A percentile compares a stretch with the other conserved stretches of the same genome.
These are phyloP conservation scores for Pampusana beccarii DNA, from an alignment of 2,113 vertebrate genomes.

Conservation along the genomic window DNA sequence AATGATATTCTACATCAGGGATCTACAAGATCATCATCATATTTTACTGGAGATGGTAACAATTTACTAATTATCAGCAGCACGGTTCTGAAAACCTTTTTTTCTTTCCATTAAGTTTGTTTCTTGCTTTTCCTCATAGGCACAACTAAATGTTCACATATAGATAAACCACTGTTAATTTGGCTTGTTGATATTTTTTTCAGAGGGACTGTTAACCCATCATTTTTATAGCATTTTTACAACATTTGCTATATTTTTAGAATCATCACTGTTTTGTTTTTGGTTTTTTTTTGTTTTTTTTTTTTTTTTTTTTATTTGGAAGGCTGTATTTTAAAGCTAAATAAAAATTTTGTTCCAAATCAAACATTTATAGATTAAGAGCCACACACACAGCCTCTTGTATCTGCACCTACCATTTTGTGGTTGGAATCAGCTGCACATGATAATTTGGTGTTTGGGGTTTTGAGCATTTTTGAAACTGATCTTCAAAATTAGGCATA, in stretches of 20 bases:
- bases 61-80: slow-evolving; percentile 52
- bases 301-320: not conserved
- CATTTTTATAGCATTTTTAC: slow-evolving; percentile 29
- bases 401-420: not conserved
- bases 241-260: slow-evolving; percentile 5
- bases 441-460: not conserved
- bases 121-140: slow-evolving; percentile 44
- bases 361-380: not conserved
- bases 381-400: not conserved
- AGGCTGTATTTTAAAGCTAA: not conserved
- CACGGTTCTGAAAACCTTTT: slow-evolving; percentile 45
- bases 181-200: not conserved
- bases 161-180: slow-evolving; percentile 54
- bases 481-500: not conserved
- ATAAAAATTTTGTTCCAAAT: not conserved
- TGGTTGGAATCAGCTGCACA: not conserved
- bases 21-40: not conserved
- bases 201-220: not conserved
- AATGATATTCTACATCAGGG: not conserved
- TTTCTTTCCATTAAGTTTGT: slow-evolving; percentile 55
- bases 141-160: slow-evolving; percentile 52
- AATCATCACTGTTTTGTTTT: not conserved
- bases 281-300: no score
- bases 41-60: slow-evolving; percentile 32
- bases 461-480: not conserved